Evolutionary conservation across 2,888 invertebrate genomes (phyloP).

Genomic region (Synanthedon myopaeformis): DNA sequence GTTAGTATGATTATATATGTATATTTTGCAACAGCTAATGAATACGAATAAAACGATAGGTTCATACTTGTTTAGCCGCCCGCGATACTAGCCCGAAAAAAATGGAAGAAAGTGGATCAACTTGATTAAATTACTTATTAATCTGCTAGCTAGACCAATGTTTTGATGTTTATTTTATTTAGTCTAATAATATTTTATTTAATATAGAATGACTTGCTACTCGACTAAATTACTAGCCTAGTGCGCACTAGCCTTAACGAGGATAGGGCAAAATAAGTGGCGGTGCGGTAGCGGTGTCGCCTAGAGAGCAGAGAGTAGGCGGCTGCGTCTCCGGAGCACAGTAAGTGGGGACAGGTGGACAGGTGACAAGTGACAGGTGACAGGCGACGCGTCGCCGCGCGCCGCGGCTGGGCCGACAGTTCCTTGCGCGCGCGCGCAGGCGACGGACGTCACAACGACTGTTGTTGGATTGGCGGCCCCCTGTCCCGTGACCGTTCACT

Average conservation of each 20-base stretch:
- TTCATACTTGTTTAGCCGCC: too few species aligned
- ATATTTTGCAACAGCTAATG: too few species aligned
- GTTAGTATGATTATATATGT: too few species aligned
- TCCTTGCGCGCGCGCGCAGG: constrained; percentile 55
- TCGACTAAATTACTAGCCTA: too few species aligned
- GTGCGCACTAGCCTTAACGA: neutral
- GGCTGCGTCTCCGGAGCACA: constrained; percentile 17
- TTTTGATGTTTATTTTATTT: too few species aligned
- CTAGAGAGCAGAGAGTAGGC: constrained; percentile 20
- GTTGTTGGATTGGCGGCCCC: constrained; percentile 72
- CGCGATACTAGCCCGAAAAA: too few species aligned
- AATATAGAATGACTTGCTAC: too few species aligned
- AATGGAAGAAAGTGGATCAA: too few species aligned
- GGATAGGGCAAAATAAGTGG: neutral
- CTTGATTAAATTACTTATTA: too few species aligned
- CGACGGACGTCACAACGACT: constrained; percentile 51
- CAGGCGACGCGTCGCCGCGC: constrained; percentile 10
- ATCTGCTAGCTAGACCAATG: too few species aligned
- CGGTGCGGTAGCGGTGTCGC: neutral
- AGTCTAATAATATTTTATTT: too few species aligned
- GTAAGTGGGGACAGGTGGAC: constrained; percentile 16
- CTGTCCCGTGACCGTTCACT: constrained; percentile 30
- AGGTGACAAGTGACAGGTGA: constrained; percentile 17
- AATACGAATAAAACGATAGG: too few species aligned
- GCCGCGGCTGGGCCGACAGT: constrained; percentile 66